phyloP scores from a whole-genome alignment of 2,888 invertebrate genomes.

The Pollenia angustigena region DNA sequence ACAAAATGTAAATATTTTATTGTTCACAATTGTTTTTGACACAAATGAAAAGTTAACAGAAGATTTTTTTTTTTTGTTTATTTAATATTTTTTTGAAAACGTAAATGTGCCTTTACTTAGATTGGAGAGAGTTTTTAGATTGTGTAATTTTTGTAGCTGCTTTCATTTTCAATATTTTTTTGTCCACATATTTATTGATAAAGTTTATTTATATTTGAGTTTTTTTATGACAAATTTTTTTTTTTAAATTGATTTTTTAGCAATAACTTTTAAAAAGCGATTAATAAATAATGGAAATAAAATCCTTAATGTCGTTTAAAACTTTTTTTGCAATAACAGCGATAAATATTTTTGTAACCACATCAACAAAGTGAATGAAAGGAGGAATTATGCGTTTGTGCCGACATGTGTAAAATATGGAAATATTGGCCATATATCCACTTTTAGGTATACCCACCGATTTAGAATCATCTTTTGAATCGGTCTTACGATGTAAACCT shows the following conservation, averaged over 20 bases:
- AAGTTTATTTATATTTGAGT: constrained; percentile 31
- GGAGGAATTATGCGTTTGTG: too few species aligned
- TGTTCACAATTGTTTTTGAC: constrained; percentile 41
- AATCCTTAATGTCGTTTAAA: not conserved
- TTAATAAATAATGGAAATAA: constrained; percentile 41
- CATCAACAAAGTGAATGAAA: too few species aligned
- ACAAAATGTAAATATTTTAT: constrained; percentile 56
- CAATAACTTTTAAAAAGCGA: constrained; percentile 29
- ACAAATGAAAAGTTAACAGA: constrained; percentile 37
- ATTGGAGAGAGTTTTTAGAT: not conserved
- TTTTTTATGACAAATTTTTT: constrained; percentile 34
- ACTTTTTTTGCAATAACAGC: constrained; percentile 1
- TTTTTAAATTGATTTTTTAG: constrained; percentile 6
- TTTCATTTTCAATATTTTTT: not conserved
- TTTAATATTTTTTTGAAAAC: constrained; percentile 2
- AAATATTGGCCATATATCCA: too few species aligned
- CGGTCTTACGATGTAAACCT: too few species aligned
- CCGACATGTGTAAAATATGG: too few species aligned
- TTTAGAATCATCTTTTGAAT: too few species aligned
- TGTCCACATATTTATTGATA: constrained; percentile 38
- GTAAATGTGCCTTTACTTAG: not conserved
- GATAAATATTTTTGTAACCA: not conserved
- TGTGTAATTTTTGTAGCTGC: not conserved
- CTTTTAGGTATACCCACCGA: too few species aligned
- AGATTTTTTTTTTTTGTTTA: not conserved